A percentile compares a stretch with the other conserved stretches of the same genome.
Evolutionary conservation across 2,888 invertebrate species (phyloP).

Genomic region (Aricia artaxerxes): DNA sequence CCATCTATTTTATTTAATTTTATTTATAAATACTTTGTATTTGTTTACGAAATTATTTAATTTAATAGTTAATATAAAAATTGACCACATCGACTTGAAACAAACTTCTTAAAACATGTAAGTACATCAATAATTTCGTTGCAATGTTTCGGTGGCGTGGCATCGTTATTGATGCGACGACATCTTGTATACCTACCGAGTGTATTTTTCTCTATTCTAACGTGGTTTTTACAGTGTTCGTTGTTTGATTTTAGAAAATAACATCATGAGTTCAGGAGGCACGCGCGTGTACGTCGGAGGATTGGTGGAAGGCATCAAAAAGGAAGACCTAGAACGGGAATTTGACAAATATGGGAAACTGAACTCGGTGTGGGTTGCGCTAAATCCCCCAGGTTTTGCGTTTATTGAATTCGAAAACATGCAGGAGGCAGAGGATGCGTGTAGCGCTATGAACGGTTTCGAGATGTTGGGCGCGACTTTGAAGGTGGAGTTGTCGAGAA

Average conservation of each 20-base stretch:
- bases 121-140: constrained; percentile 50
- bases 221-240: constrained; percentile 32
- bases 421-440: constrained; percentile 94
- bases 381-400: constrained; percentile 96
- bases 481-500: constrained; percentile 92
- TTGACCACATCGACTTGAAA: constrained; percentile 36
- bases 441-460: constrained; percentile 92
- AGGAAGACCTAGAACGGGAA: constrained; percentile 94
- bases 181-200: constrained; percentile 72
- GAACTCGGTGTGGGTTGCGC: constrained; percentile 95
- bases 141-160: constrained; percentile 63
- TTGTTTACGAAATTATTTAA: constrained; percentile 41
- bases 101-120: constrained; percentile 52
- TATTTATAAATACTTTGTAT: constrained; percentile 6
- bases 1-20: constrained; percentile 31
- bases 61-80: constrained; percentile 42
- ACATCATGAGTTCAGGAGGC: constrained; percentile 74
- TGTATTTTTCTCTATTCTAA: constrained; percentile 61
- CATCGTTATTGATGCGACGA: constrained; percentile 67
- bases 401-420: constrained; percentile 95
- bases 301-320: constrained; percentile 92
- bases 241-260: constrained; percentile 46
- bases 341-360: constrained; percentile 96
- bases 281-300: constrained; percentile 95
- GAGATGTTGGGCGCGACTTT: constrained; percentile 93